phyloP scores from a whole-genome alignment of 2,797 vertebrate genomes.

The Hafferia zeledoni region DNA sequence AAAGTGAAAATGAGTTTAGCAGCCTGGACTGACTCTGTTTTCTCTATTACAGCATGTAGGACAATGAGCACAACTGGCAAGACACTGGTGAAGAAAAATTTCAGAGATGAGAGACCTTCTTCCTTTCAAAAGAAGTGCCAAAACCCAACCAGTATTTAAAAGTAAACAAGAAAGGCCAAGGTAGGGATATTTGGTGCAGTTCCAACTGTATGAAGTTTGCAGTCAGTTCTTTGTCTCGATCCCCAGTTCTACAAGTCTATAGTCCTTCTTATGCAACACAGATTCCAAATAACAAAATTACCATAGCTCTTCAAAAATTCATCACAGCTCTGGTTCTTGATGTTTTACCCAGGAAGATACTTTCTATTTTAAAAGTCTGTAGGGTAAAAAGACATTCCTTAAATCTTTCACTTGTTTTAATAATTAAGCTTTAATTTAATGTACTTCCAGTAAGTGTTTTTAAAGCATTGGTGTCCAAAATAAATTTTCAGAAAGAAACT shows the following conservation, averaged over 20 bases:
- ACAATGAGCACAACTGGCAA: conserved; percentile 59
- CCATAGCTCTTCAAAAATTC: background rate
- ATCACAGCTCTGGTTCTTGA: background rate
- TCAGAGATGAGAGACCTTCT: conserved; percentile 6
- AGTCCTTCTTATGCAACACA: background rate
- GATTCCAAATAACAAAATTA: conserved; percentile 14
- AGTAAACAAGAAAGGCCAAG: background rate
- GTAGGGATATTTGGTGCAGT: background rate
- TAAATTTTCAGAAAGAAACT: background rate
- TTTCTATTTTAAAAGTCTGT: conserved; percentile 11
- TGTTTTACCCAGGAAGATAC: background rate
- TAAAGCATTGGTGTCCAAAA: background rate
- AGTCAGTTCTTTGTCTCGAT: background rate
- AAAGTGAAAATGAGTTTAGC: conserved; percentile 62
- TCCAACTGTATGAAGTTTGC: background rate
- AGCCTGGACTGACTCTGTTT: conserved; percentile 44
- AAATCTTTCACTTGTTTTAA: conserved; percentile 7
- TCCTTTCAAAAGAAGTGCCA: conserved; percentile 32
- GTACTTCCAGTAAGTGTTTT: background rate
- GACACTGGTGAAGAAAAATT: conserved; percentile 32
- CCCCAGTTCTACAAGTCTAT: background rate
- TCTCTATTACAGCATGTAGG: conserved; percentile 55
- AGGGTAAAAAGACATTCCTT: conserved; percentile 4
- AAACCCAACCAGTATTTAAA: background rate
- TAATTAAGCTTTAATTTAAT: background rate